Percentiles rank a stretch among this genome's conserved stretches.
Conservation (phyloP, 2,888 invertebrate species). For the Buathra laborator region DNA sequence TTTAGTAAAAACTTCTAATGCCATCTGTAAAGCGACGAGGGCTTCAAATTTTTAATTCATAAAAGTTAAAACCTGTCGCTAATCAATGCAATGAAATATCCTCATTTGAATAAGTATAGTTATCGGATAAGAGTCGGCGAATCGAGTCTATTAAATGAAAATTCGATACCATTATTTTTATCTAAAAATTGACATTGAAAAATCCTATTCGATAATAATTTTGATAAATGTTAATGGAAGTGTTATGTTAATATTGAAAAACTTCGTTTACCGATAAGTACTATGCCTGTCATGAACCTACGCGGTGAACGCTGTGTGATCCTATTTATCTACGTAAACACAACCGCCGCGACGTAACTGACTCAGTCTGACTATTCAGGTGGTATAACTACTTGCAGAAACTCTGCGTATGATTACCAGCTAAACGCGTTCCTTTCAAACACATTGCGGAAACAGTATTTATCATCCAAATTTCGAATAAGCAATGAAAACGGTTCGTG, state of each 20-base stretch:
- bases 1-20: neutral
- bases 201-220: too few species aligned
- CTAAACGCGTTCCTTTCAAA: neutral
- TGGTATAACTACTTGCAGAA: neutral
- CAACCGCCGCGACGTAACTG: neutral
- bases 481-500: constrained; percentile 13
- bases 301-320: too few species aligned
- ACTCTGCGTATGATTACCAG: neutral
- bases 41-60: neutral
- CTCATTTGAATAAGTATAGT: too few species aligned
- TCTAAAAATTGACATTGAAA: too few species aligned
- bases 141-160: too few species aligned
- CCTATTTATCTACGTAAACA: too few species aligned
- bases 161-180: too few species aligned
- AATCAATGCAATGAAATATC: neutral
- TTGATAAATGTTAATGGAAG: too few species aligned
- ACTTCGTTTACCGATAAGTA: too few species aligned
- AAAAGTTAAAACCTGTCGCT: neutral
- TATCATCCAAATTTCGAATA: constrained; percentile 39
- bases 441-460: neutral
- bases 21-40: neutral
- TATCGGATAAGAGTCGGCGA: too few species aligned
- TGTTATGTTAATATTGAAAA: too few species aligned
- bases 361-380: neutral
- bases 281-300: too few species aligned